These are phyloP conservation scores for Batillaria attramentaria DNA, from an alignment of 1,140 invertebrate species.

Conservation along the genomic window DNA sequence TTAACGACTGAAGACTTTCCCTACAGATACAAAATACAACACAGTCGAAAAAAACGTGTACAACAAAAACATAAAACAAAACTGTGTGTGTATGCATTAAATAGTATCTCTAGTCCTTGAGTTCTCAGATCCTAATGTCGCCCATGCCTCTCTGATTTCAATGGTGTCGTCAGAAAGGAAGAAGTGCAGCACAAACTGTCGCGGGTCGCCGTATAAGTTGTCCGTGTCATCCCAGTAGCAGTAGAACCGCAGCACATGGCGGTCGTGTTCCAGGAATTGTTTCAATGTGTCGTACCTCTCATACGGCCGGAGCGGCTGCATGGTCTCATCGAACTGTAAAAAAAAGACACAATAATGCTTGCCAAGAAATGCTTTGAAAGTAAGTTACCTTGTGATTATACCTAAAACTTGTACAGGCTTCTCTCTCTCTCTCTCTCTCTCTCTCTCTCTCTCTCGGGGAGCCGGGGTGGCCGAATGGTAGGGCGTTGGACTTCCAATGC, in stretches of 20 bases:
- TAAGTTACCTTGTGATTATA: not conserved
- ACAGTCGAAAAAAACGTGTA: not conserved
- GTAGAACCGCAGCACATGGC: conserved; percentile 71
- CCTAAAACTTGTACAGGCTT: not conserved
- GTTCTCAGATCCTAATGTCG: not conserved
- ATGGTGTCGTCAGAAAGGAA: conserved; percentile 73
- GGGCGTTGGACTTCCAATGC: no score
- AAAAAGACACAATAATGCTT: not conserved
- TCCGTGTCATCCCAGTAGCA: conserved; percentile 72
- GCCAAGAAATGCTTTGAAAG: not conserved
- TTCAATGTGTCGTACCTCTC: conserved; percentile 71
- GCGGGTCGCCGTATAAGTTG: conserved; percentile 69
- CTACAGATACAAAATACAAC: no score
- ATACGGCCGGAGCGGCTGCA: conserved; percentile 71
- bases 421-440: not conserved
- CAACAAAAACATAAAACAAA: not conserved
- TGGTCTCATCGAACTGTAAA: conserved; percentile 66
- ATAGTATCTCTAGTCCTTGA: no score
- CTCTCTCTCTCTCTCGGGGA: no score
- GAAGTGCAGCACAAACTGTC: conserved; percentile 70
- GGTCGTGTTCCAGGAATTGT: conserved; percentile 71
- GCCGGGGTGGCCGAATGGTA: no score
- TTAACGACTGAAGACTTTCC: no score
- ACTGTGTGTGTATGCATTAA: not conserved
- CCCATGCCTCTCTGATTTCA: conserved; percentile 65